These are phyloP conservation scores for Tetrao urogallus DNA, from an alignment of 2,113 vertebrate species.

Conservation along the genomic window DNA sequence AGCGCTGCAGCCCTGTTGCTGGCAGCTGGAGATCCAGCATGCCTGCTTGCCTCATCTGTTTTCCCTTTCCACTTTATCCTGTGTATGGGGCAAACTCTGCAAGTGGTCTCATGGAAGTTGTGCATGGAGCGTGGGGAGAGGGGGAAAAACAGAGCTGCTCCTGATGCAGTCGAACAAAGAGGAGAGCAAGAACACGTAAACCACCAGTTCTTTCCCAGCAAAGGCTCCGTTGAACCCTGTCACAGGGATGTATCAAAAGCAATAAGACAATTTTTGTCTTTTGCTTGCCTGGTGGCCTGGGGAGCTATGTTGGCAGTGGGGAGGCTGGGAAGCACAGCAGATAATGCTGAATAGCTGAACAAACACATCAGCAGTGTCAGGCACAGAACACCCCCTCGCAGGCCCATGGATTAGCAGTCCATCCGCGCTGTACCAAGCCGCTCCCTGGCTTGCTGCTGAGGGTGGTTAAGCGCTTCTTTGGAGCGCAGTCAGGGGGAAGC, in stretches of 20 bases:
- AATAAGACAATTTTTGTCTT: background rate
- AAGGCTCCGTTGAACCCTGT: background rate
- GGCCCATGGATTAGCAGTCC: accelerated
- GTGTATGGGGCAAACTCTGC: background rate
- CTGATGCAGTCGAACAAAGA: constrained; percentile 2
- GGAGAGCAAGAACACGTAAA: background rate
- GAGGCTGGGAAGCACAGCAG: background rate
- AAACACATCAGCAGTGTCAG: background rate
- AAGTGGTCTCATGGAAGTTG: background rate
- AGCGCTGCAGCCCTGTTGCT: background rate
- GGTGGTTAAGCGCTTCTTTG: background rate
- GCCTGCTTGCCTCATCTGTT: background rate
- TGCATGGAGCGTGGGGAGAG: background rate
- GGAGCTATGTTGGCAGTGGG: background rate
- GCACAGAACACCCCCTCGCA: accelerated
- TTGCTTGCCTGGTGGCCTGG: background rate
- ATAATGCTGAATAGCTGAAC: background rate
- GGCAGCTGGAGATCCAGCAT: background rate
- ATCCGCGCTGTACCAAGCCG: accelerated
- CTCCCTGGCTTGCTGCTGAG: background rate
- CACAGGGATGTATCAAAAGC: background rate
- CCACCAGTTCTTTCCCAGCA: background rate
- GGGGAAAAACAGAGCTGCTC: background rate
- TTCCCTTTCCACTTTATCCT: background rate
- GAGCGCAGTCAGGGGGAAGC: background rate